Percentiles rank a stretch among this genome's conserved stretches.
These are phyloP conservation scores for Eilema sororculum DNA, from an alignment of 2,888 invertebrate species.

Conservation along the genomic window DNA sequence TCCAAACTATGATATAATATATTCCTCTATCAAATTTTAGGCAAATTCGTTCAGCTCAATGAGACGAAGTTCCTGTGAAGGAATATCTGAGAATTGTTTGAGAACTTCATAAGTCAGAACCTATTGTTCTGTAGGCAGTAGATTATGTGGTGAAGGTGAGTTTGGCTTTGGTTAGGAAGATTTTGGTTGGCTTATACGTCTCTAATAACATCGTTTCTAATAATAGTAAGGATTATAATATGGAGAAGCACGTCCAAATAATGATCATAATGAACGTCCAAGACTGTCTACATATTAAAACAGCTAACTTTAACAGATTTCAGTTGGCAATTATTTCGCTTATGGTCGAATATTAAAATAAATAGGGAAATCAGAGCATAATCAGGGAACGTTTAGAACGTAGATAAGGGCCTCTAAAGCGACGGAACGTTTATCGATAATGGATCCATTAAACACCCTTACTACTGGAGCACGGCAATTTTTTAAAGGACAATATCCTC, in stretches of 20 bases:
- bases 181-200: no score
- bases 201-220: no score
- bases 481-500: constrained; percentile 30
- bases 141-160: no score
- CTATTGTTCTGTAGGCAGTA: no score
- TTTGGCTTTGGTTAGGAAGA: no score
- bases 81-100: no score
- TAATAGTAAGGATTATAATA: neutral
- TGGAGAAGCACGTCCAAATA: neutral
- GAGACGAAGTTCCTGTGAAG: no score
- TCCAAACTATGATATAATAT: no score
- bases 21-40: no score
- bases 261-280: neutral
- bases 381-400: constrained; percentile 56
- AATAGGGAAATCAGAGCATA: constrained; percentile 44
- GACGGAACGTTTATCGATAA: constrained; percentile 68
- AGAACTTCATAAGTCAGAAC: no score
- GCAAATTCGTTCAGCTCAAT: no score
- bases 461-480: constrained; percentile 36
- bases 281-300: neutral
- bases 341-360: constrained; percentile 25
- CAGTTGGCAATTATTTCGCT: constrained; percentile 24
- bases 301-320: neutral
- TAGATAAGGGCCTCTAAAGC: constrained; percentile 57
- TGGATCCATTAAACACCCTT: constrained; percentile 54